phyloP scores from a whole-genome alignment of 2,113 vertebrate genomes.

The Amazona vittata region DNA sequence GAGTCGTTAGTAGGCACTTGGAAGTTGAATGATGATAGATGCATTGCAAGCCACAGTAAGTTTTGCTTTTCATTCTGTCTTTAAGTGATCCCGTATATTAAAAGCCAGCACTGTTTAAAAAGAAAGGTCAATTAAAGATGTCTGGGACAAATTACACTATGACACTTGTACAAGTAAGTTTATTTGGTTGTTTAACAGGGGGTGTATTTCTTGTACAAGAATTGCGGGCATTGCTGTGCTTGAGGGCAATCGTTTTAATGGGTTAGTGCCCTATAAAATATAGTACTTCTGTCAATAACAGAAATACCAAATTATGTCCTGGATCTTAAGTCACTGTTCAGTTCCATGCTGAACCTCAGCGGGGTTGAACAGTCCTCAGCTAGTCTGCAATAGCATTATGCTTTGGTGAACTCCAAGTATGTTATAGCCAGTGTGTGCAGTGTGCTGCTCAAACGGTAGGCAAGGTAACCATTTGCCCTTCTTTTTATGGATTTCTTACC shows the following conservation, averaged over 20 bases:
- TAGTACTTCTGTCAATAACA: not conserved
- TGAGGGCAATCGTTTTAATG: not conserved
- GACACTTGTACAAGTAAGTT: not conserved
- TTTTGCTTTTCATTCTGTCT: not conserved
- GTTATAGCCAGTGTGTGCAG: not conserved
- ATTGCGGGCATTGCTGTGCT: not conserved
- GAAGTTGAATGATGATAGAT: conserved; percentile 7
- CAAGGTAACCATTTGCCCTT: not conserved
- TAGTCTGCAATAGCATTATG: not conserved
- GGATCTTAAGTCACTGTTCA: not conserved
- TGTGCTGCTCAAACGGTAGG: not conserved
- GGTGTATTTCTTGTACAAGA: not conserved
- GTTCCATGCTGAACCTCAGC: not conserved
- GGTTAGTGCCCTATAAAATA: not conserved
- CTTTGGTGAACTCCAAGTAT: not conserved
- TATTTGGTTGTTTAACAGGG: not conserved
- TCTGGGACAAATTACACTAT: not conserved
- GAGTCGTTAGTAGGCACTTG: conserved; percentile 28
- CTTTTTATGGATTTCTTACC: not conserved
- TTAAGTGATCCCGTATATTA: not conserved
- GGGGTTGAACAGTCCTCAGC: not conserved
- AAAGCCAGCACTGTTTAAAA: not conserved
- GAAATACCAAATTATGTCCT: not conserved
- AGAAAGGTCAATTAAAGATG: not conserved
- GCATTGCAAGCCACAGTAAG: not conserved